phyloP scores from a whole-genome alignment of 1,140 invertebrate species.

The Gryon sp. region DNA sequence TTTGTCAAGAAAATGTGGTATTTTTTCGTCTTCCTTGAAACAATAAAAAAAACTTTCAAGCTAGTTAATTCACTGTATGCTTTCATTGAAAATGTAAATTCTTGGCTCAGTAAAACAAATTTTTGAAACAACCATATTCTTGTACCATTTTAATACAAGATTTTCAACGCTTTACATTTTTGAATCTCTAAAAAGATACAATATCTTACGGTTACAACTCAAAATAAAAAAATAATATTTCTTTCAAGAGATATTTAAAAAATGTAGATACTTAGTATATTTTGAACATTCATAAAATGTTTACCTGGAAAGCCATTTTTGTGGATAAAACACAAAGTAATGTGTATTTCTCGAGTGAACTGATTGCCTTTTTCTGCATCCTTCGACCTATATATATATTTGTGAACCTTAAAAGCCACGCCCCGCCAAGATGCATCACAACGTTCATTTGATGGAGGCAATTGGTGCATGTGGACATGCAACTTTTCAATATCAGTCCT shows the following conservation, averaged over 20 bases:
- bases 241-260: not conserved
- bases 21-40: too few species aligned
- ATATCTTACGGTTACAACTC: too few species aligned
- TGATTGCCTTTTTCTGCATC: slow-evolving; percentile 54
- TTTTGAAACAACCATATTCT: too few species aligned
- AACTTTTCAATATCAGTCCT: slow-evolving; percentile 59
- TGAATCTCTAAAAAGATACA: too few species aligned
- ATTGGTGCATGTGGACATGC: slow-evolving; percentile 54
- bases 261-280: not conserved
- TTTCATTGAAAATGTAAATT: too few species aligned
- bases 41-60: too few species aligned
- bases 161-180: too few species aligned
- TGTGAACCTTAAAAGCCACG: slow-evolving; percentile 48
- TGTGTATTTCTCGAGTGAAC: slow-evolving; percentile 46
- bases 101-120: too few species aligned
- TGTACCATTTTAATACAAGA: too few species aligned
- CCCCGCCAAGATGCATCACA: slow-evolving; percentile 54
- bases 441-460: slow-evolving; percentile 52
- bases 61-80: too few species aligned
- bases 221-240: not conserved
- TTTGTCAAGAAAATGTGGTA: too few species aligned
- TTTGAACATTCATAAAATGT: not conserved
- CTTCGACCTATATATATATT: slow-evolving; percentile 56
- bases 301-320: slow-evolving; percentile 41
- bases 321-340: slow-evolving; percentile 34